These are phyloP conservation scores for Hirudo medicinalis DNA, from an alignment of 1,140 invertebrate species.

Conservation along the genomic window DNA sequence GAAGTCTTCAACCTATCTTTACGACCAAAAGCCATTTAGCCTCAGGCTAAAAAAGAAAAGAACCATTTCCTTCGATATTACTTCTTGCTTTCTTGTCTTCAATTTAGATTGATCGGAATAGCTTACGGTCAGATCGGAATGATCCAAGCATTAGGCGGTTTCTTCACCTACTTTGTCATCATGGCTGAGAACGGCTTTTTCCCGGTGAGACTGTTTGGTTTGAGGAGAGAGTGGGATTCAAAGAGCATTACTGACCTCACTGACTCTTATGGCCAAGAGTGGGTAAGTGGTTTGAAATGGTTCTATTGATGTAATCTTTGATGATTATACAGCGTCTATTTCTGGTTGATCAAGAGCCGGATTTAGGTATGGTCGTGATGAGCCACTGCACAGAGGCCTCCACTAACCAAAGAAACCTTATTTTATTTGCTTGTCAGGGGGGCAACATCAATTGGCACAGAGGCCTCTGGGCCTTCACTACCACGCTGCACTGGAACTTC, in stretches of 20 bases:
- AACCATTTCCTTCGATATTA: conserved; percentile 42
- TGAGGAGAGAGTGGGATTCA: conserved; percentile 48
- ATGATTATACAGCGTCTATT: too few relatives aligned
- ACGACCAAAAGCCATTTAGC: conserved; percentile 25
- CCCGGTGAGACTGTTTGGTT: conserved; percentile 43
- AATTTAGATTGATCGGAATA: conserved; percentile 57
- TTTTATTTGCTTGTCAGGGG: too few relatives aligned
- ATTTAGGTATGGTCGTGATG: too few relatives aligned
- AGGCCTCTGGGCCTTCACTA: too few relatives aligned
- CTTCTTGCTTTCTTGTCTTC: background rate
- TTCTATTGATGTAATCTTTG: too few relatives aligned
- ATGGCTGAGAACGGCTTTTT: conserved; percentile 51
- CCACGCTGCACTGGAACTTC: too few relatives aligned
- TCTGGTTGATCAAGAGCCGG: too few relatives aligned
- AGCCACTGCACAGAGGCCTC: too few relatives aligned
- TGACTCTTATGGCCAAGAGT: conserved; percentile 53
- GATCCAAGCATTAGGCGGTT: conserved; percentile 46
- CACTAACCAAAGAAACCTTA: too few relatives aligned
- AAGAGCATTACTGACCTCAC: conserved; percentile 47
- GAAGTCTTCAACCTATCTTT: too few relatives aligned
- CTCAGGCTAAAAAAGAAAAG: conserved; percentile 77
- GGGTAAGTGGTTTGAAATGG: conserved; percentile 29
- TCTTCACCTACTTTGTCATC: conserved; percentile 49
- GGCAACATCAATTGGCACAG: too few relatives aligned
- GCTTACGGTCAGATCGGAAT: conserved; percentile 47